Base-by-base conservation (phyloP, 2,113 vertebrate genomes). In the Noturus placidus region DNA sequence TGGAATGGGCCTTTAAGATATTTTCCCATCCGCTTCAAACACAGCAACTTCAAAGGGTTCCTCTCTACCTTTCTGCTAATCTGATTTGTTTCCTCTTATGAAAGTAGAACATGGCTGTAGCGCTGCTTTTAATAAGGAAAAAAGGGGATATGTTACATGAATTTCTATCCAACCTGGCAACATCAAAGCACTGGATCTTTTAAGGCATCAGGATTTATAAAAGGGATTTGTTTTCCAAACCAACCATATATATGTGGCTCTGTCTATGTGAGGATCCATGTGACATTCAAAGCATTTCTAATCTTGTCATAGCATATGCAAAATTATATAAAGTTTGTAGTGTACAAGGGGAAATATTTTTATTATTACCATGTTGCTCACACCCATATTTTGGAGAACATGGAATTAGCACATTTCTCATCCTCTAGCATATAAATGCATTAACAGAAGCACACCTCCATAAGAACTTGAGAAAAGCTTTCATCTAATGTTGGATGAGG, bases 21-120 rank as follows among this genome's bases (percentile, higher is more conserved):
- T 89, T 90, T 86, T 89, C 84, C 70, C 82, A 88, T 89, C 83
- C 76, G 74, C 84, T 89, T 89, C 87, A 90, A 84, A 83, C 83
- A 92, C 85, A 59, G 88, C 25, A 57, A 84, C 87, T 88, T 91
- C 81, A 91, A 92, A 89, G 86, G 63, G 85, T 82, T 81, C 81
- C 69, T 79, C 72, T 84, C 42, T 54, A 30, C 57, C 30, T 67
- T 79, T 14, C 70, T 89, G 42, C 69, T 89, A 88, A 91, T 91
- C 89, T 91, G 84, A 88, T 91, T 88, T 87, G 84, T 91, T 90
- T 87, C 67, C 46, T 81, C 72, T 74, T 82, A 90, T 89, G 56
- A 89, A 57, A 79, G 50, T 59, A 65, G 87, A 82, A 88, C 80
- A 87, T 35, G 83, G 82, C 59, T 65, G 80, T 13, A 87, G 25